Base-by-base conservation (phyloP, 1,140 invertebrate species). In the Caenorhabditis briggsae region DNA sequence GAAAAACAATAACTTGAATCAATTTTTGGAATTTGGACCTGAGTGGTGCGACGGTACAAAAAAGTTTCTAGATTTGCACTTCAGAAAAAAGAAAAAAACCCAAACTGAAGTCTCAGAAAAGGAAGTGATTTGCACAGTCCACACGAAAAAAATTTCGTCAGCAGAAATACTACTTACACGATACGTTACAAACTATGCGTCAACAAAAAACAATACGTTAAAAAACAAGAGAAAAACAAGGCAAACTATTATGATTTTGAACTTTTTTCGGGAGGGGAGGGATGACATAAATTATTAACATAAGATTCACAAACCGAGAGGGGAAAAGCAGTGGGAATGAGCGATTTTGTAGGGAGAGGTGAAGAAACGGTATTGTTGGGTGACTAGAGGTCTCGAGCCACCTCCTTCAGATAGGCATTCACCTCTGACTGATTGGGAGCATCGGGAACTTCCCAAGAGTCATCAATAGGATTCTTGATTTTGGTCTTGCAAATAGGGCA, bases 1-100 rank as follows among this genome's bases (percentile, higher is more conserved):
- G 2, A 12, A 48, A 78, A 12, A 33, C 1, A 65, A 65, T 65
- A 33, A 65, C 12, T 74, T 43, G 41, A 48, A 74, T 8, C 46
- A 50, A 33, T 33, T 33, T 78, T 78, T 78, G 70, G 70, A 78
- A 78, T 78, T 78, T 78, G 70, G 70, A 78, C 70, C 70, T 78
- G 70, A 78, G 70, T 11, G 50, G 70, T 25, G 70, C 70, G 70
- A n/a, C 70, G 8, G 70, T 50, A 41, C 70, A 78, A 78, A 78
- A 50, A 12, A 23, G 9, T 78, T 78, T 78, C 70, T 78, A 61
- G 59, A 33, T 2, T 25, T 23, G n/a, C n/a, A 2, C 23, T 46
- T 78, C 33, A 33, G 33, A 33, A 33, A 2, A 33, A 33, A 33
- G 33, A 33, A 33, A 33, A 33, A 33, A 33, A 33, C 33, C 33